Evolutionary conservation across 2,888 invertebrate genomes (phyloP).

Genomic region (Bugula neritina): DNA sequence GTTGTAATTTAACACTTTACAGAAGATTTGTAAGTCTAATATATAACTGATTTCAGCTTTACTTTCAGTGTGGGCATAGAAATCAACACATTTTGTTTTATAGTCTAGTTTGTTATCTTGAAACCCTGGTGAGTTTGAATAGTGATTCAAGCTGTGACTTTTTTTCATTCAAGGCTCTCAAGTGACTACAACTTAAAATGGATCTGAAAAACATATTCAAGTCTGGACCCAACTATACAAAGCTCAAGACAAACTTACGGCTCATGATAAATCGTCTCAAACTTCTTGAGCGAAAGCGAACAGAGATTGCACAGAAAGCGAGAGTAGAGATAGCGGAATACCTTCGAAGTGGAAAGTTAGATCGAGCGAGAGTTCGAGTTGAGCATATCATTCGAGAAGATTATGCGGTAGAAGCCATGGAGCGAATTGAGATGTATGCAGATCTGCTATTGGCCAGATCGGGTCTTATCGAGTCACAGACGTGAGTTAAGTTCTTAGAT

Average conservation of each 20-base stretch:
- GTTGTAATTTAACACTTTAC: too few relatives aligned
- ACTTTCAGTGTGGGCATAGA: too few relatives aligned
- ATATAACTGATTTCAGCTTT: too few relatives aligned
- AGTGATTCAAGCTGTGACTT: too few relatives aligned
- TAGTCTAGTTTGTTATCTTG: too few relatives aligned
- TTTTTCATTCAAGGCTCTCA: too few relatives aligned
- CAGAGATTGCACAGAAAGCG: slow-evolving; percentile 90
- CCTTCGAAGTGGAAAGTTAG: slow-evolving; percentile 55
- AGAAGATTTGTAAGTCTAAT: too few relatives aligned
- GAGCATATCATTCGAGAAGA: slow-evolving; percentile 98
- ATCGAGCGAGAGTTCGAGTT: slow-evolving; percentile 84
- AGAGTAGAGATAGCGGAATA: slow-evolving; percentile 96
- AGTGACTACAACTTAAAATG: too few relatives aligned
- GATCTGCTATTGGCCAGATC: slow-evolving; percentile 91
- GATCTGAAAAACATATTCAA: slow-evolving; percentile 55
- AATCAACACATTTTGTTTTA: too few relatives aligned
- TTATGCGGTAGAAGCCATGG: slow-evolving; percentile 98
- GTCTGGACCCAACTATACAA: slow-evolving; percentile 82
- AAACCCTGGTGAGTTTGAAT: too few relatives aligned
- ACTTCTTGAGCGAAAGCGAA: slow-evolving; percentile 84
- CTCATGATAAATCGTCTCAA: slow-evolving; percentile 88
- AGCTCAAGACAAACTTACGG: slow-evolving; percentile 90
- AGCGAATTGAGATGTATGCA: slow-evolving; percentile 98
- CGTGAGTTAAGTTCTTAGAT: slow-evolving; percentile 38
- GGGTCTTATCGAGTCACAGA: slow-evolving; percentile 69